Percentiles rank a stretch among this genome's conserved stretches.
phyloP scores from a whole-genome alignment of 2,797 vertebrate species.

The Rhinoraja longicauda region DNA sequence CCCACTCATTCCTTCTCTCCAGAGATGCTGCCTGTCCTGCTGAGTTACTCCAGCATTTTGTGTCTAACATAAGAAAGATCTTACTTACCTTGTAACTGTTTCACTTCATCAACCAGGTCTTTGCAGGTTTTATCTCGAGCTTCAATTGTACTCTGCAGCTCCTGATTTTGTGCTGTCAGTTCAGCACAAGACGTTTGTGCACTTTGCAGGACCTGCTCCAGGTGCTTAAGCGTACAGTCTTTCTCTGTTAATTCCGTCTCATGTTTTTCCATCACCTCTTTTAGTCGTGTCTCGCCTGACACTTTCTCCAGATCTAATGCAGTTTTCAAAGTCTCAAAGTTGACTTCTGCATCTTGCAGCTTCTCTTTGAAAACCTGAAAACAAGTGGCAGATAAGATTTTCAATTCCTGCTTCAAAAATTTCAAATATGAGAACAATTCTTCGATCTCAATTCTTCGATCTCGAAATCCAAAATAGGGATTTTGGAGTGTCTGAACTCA shows the following conservation, averaged over 20 bases:
- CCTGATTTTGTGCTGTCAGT: slow-evolving; percentile 37
- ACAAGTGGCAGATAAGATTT: not conserved
- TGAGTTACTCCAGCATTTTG: no score
- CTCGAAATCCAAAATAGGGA: not conserved
- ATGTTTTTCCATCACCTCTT: slow-evolving; percentile 52
- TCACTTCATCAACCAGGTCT: not conserved
- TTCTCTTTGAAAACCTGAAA: not conserved
- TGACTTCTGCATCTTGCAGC: not conserved
- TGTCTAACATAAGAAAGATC: not conserved
- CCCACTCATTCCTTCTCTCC: no score
- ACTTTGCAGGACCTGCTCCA: slow-evolving; percentile 51
- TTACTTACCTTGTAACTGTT: not conserved
- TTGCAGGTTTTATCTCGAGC: slow-evolving; percentile 38
- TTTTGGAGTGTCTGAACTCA: not conserved
- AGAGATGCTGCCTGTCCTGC: no score
- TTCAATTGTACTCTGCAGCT: slow-evolving; percentile 51
- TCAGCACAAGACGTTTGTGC: slow-evolving; percentile 39
- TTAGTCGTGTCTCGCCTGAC: slow-evolving; percentile 45
- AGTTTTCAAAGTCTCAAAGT: not conserved
- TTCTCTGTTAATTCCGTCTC: slow-evolving; percentile 56
- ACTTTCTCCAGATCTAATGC: not conserved
- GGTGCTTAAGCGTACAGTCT: slow-evolving; percentile 45
- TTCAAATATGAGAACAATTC: not conserved
- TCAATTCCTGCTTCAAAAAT: not conserved
- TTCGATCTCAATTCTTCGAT: no score